A percentile compares a stretch with the other conserved stretches of the same genome.
These are phyloP conservation scores for Cyclura pinguis DNA, from an alignment of 2,797 vertebrate genomes.

Conservation along the genomic window DNA sequence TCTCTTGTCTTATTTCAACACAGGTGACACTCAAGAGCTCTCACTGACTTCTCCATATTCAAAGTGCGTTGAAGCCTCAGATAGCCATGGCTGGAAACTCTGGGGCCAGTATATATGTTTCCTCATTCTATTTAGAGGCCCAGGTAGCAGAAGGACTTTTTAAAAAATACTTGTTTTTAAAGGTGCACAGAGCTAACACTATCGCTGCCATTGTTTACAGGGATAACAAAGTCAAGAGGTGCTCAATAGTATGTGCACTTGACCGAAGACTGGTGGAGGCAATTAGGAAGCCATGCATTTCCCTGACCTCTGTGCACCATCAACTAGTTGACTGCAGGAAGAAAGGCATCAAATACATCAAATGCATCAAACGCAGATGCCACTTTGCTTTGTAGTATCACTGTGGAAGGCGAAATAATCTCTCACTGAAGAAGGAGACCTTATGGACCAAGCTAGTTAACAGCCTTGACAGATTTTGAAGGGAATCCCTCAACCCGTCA, in stretches of 20 bases:
- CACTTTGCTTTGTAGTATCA: too few relatives aligned
- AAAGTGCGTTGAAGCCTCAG: neutral
- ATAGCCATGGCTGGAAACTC: neutral
- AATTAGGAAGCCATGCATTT: neutral
- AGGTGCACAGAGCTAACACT: neutral
- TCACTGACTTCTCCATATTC: neutral
- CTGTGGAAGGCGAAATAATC: neutral
- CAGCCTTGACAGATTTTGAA: neutral
- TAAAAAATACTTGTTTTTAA: neutral
- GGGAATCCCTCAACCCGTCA: neutral
- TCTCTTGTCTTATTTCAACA: neutral
- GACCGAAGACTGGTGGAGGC: neutral
- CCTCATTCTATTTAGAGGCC: neutral
- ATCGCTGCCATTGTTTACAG: neutral
- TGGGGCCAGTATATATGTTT: neutral
- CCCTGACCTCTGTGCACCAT: neutral
- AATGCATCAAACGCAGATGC: neutral
- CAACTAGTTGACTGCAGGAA: neutral
- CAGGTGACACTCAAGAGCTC: neutral
- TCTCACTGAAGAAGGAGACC: neutral
- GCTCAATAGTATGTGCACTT: neutral
- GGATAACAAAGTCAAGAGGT: neutral
- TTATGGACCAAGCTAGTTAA: neutral
- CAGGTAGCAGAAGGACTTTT: neutral
- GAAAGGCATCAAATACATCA: too few relatives aligned